These are phyloP conservation scores for Serrognathus titanus DNA, from an alignment of 2,888 invertebrate genomes.

Conservation along the genomic window DNA sequence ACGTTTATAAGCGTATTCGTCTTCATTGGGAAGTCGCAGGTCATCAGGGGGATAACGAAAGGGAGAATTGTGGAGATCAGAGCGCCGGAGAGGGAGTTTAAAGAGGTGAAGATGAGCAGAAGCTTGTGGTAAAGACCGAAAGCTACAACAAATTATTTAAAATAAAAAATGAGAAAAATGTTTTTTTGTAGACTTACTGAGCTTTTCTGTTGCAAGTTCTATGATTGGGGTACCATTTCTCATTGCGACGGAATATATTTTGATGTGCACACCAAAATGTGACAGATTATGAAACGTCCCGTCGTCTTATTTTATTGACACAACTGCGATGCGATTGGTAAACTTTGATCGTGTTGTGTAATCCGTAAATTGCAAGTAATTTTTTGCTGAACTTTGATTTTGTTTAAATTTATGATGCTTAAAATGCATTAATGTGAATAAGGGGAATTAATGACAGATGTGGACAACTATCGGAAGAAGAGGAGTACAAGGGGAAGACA, in stretches of 20 bases:
- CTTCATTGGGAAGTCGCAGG: constrained; percentile 33
- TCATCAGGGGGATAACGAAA: constrained; percentile 38
- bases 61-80: constrained; percentile 33
- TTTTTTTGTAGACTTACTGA: background rate
- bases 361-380: too few species aligned
- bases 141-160: constrained; percentile 28
- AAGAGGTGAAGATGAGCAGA: constrained; percentile 34
- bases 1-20: constrained; percentile 29
- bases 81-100: constrained; percentile 34
- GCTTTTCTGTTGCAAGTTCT: constrained; percentile 12
- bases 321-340: too few species aligned
- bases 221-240: background rate
- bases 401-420: too few species aligned
- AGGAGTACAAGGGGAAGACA: too few species aligned
- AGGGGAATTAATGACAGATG: too few species aligned
- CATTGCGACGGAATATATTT: background rate
- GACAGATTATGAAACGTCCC: too few species aligned
- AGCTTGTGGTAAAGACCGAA: constrained; percentile 45
- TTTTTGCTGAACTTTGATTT: too few species aligned
- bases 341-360: too few species aligned
- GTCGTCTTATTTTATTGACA: too few species aligned
- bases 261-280: too few species aligned
- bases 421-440: too few species aligned
- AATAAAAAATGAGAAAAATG: background rate
- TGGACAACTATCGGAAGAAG: too few species aligned